phyloP scores from a whole-genome alignment of 2,113 vertebrate genomes.

The Corythornis cristatus region DNA sequence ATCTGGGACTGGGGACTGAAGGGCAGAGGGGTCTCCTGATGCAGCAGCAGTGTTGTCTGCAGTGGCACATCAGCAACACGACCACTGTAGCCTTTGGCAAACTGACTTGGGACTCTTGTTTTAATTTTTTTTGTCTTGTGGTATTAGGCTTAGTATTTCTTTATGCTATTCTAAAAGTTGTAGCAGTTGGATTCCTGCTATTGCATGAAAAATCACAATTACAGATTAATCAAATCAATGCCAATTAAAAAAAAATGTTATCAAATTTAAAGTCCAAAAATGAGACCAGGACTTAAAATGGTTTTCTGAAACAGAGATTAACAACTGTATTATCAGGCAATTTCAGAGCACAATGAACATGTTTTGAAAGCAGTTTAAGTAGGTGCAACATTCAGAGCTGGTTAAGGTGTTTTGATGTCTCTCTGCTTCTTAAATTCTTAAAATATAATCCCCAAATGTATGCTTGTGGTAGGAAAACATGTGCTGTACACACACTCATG shows the following conservation, averaged over 20 bases:
- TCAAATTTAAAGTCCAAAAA: neutral
- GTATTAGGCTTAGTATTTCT: neutral
- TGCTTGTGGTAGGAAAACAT: conserved; percentile 16
- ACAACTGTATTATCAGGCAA: neutral
- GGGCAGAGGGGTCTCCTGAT: neutral
- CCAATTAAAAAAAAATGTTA: neutral
- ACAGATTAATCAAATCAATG: neutral
- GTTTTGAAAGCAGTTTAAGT: neutral
- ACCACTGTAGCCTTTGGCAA: fast-evolving
- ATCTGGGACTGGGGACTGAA: neutral
- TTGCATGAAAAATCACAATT: neutral
- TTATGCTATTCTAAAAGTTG: neutral
- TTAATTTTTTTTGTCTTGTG: neutral
- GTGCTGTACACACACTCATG: neutral
- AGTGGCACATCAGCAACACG: neutral
- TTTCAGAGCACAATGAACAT: neutral
- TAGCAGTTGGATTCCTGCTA: neutral
- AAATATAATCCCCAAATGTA: neutral
- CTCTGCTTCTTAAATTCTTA: neutral
- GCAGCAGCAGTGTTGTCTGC: neutral
- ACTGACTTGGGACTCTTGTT: neutral
- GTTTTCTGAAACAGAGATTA: neutral
- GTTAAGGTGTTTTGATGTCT: neutral
- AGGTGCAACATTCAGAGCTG: neutral
- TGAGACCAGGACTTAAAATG: neutral